Percentiles rank a stretch among this genome's conserved stretches.
Evolutionary conservation across 2,888 invertebrate species (phyloP).

Genomic region (Drosophila borealis): DNA sequence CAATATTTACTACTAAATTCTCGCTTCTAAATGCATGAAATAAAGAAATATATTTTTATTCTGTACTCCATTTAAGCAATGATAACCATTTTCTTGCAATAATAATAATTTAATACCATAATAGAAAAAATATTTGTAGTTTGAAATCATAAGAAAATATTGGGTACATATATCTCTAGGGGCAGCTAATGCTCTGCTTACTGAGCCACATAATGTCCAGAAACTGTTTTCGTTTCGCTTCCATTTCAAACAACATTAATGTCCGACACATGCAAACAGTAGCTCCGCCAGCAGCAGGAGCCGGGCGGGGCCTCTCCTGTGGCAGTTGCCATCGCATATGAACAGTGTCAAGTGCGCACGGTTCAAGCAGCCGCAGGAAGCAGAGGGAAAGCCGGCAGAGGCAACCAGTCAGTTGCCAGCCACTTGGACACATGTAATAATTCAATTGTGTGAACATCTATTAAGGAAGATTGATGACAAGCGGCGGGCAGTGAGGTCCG

Average conservation of each 20-base stretch:
- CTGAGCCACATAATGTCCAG: slow-evolving; percentile 46
- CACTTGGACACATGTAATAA: slow-evolving; percentile 82
- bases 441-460: slow-evolving; percentile 83
- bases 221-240: slow-evolving; percentile 56
- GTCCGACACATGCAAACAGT: slow-evolving; percentile 65
- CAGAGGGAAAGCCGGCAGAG: slow-evolving; percentile 7
- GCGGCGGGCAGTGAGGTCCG: slow-evolving; percentile 32
- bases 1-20: too few relatives aligned
- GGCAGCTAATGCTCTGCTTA: slow-evolving; percentile 27
- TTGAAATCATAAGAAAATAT: slow-evolving; percentile 26
- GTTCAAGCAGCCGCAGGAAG: slow-evolving; percentile 9
- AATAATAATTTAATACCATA: not conserved
- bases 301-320: slow-evolving; percentile 2
- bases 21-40: too few relatives aligned
- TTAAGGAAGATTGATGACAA: slow-evolving; percentile 83
- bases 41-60: too few relatives aligned
- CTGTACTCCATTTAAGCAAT: too few relatives aligned
- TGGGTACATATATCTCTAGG: slow-evolving; percentile 5
- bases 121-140: slow-evolving; percentile 15
- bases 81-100: too few relatives aligned
- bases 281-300: slow-evolving; percentile 3
- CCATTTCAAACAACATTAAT: slow-evolving; percentile 71
- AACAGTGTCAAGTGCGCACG: slow-evolving; percentile 57
- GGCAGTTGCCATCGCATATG: slow-evolving; percentile 48
- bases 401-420: slow-evolving; percentile 67